Conservation (phyloP, 1,140 invertebrate genomes). For the Limonius californicus region DNA sequence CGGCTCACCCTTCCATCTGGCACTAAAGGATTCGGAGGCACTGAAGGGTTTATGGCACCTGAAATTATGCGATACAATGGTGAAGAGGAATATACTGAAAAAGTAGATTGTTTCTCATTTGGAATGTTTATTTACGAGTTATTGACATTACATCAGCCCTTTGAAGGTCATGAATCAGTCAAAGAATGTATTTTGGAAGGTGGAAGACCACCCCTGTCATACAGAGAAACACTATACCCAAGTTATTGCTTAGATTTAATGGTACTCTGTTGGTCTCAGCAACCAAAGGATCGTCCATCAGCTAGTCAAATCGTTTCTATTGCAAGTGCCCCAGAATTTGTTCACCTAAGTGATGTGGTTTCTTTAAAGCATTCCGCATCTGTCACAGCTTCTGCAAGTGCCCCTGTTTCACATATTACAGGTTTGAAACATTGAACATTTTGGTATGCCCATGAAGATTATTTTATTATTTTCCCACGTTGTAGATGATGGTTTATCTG, state of each 20-base stretch:
- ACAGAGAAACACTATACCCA: constrained; percentile 79
- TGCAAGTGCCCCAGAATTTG: constrained; percentile 88
- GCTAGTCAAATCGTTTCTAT: constrained; percentile 92
- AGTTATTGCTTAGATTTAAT: constrained; percentile 91
- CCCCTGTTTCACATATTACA: constrained; percentile 42
- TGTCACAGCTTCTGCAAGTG: constrained; percentile 54
- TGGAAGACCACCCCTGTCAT: constrained; percentile 80
- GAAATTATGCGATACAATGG: constrained; percentile 98
- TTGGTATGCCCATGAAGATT: neutral
- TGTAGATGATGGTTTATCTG: constrained; percentile 44
- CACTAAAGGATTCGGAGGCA: constrained; percentile 96
- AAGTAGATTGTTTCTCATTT: constrained; percentile 98
- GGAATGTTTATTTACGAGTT: constrained; percentile 99
- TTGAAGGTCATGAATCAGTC: constrained; percentile 91
- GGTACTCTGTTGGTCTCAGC: constrained; percentile 92
- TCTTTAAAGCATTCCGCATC: constrained; percentile 58
- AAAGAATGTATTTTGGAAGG: constrained; percentile 96
- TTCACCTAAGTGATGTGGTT: constrained; percentile 79
- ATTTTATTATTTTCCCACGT: neutral
- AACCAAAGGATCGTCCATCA: constrained; percentile 81
- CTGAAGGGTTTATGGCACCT: constrained; percentile 97
- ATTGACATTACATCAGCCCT: constrained; percentile 88
- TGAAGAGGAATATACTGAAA: constrained; percentile 98
- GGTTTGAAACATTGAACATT: constrained; percentile 28
- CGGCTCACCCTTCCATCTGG: constrained; percentile 82